Evolutionary conservation across 2,888 invertebrate genomes (phyloP).

Genomic region (Drosophila merina): DNA sequence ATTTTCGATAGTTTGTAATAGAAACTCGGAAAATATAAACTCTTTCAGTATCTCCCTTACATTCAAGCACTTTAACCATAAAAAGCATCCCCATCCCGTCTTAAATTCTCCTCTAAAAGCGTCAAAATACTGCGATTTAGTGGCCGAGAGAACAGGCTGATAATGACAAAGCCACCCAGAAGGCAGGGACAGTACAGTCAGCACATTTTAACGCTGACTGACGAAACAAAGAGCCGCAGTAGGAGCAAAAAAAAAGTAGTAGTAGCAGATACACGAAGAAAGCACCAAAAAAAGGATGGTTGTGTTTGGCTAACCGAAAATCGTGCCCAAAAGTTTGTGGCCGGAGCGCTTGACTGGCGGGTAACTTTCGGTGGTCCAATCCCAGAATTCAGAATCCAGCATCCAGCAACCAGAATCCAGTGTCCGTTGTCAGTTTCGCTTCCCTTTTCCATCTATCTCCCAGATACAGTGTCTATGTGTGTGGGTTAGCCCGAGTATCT

Average conservation of each 20-base stretch:
- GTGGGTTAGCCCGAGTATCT: not conserved
- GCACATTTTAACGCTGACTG: conserved; percentile 46
- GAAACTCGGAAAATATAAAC: too few species aligned
- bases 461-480: conserved; percentile 4
- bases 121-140: conserved; percentile 17
- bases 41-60: too few species aligned
- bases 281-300: conserved; percentile 8
- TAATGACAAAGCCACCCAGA: conserved; percentile 31
- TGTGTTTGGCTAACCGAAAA: conserved; percentile 75
- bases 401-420: conserved; percentile 19
- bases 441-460: conserved; percentile 28
- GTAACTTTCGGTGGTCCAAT: conserved; percentile 44
- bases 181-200: conserved; percentile 29
- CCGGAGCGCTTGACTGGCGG: conserved; percentile 57
- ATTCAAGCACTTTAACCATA: too few species aligned
- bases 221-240: conserved; percentile 9
- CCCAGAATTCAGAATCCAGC: conserved; percentile 14
- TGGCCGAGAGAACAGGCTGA: conserved; percentile 14
- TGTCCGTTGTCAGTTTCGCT: conserved; percentile 27
- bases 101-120: not conserved
- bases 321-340: conserved; percentile 78
- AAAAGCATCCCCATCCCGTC: not conserved
- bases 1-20: not conserved
- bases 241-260: not conserved
- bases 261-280: conserved; percentile 19